These are phyloP conservation scores for Ypsolopha sequella DNA, from an alignment of 2,888 invertebrate species.

Conservation along the genomic window DNA sequence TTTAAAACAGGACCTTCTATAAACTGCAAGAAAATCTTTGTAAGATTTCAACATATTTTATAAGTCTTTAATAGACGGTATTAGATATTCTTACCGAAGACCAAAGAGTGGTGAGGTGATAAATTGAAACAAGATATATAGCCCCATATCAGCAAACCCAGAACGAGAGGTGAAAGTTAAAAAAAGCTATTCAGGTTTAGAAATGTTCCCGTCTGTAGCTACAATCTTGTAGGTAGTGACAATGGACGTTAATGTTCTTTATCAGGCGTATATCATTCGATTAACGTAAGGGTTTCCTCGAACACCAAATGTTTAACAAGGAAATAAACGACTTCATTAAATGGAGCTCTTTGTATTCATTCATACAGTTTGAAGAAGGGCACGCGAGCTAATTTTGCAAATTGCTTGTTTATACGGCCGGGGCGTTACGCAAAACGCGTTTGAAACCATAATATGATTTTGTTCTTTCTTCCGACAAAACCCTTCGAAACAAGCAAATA, in stretches of 20 bases:
- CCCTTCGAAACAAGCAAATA: constrained; percentile 46
- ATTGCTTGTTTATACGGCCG: constrained; percentile 48
- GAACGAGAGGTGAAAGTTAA: too few species aligned
- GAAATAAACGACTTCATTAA: constrained; percentile 49
- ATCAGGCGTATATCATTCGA: constrained; percentile 27
- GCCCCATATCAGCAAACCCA: too few species aligned
- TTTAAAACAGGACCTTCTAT: too few species aligned
- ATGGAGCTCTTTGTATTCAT: constrained; percentile 33
- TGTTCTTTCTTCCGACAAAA: constrained; percentile 33
- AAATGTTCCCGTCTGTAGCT: neutral
- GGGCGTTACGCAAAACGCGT: constrained; percentile 31
- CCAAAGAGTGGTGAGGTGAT: too few species aligned
- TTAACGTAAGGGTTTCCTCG: constrained; percentile 21
- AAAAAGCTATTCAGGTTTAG: neutral
- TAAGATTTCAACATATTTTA: too few species aligned
- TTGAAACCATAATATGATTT: constrained; percentile 36
- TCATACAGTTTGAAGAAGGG: neutral
- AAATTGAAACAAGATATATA: too few species aligned
- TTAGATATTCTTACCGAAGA: too few species aligned
- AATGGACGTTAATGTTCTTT: neutral
- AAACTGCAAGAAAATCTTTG: too few species aligned
- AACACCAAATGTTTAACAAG: constrained; percentile 17
- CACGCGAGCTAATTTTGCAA: constrained; percentile 24
- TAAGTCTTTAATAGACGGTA: too few species aligned
- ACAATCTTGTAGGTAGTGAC: too few species aligned